phyloP scores from a whole-genome alignment of 2,113 vertebrate species.

The Isurus oxyrinchus region DNA sequence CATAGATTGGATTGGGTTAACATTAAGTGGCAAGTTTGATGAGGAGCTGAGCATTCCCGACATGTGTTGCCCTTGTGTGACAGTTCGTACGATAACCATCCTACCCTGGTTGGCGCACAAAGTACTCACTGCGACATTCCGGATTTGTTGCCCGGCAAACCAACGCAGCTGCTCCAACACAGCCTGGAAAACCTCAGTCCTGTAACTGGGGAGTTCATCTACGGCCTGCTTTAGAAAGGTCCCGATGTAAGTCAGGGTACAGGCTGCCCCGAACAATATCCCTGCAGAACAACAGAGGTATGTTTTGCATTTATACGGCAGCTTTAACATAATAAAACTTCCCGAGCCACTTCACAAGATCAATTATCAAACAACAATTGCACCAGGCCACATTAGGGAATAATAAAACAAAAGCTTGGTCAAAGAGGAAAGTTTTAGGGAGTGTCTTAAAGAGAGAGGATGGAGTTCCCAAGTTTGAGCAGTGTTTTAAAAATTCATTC shows the following conservation, averaged over 20 bases:
- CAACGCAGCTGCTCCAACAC: conserved; percentile 83
- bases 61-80: neutral
- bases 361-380: neutral
- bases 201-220: conserved; percentile 57
- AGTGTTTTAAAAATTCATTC: no score
- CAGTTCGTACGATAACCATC: neutral
- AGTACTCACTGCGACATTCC: conserved; percentile 83
- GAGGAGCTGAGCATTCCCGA: neutral
- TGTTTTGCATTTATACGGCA: neutral
- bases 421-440: neutral
- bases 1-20: no score
- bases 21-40: neutral
- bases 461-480: neutral
- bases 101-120: no score
- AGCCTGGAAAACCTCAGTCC: conserved; percentile 72
- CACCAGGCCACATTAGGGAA: neutral
- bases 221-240: conserved; percentile 59
- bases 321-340: neutral
- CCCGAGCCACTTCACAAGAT: neutral
- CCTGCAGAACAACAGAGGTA: conserved; percentile 53
- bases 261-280: conserved; percentile 73
- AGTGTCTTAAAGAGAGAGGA: neutral
- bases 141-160: conserved; percentile 88
- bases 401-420: neutral
- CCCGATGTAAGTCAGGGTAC: conserved; percentile 66